phyloP scores from a whole-genome alignment of 2,113 vertebrate genomes.

The Tachysurus fulvidraco region DNA sequence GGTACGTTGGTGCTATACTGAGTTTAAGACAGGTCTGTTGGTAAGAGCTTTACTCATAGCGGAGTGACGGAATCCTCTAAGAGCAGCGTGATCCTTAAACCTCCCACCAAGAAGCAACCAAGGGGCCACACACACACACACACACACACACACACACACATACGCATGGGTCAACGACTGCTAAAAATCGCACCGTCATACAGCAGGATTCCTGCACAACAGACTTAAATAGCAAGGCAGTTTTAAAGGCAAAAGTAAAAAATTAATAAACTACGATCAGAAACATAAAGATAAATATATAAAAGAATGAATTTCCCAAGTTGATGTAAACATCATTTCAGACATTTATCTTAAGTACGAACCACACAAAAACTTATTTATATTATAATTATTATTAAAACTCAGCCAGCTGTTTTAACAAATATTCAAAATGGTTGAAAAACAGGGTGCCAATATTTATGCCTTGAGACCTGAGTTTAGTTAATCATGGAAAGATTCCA shows the following conservation, averaged over 20 bases:
- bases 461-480: background rate
- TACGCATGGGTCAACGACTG: background rate
- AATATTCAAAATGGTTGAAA: background rate
- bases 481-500: background rate
- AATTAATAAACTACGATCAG: background rate
- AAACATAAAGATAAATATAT: background rate
- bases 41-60: conserved; percentile 60
- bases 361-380: background rate
- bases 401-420: background rate
- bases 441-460: background rate
- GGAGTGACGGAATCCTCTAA: conserved; percentile 57
- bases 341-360: background rate
- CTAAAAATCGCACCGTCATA: background rate
- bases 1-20: conserved; percentile 61
- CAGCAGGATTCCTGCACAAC: background rate
- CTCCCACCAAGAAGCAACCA: conserved; percentile 54
- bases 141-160: background rate
- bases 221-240: background rate
- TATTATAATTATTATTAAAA: background rate
- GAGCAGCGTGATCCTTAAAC: conserved; percentile 50
- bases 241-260: background rate
- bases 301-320: background rate
- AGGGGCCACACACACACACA: conserved; percentile 27
- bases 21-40: conserved; percentile 62
- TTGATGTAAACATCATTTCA: background rate